These are phyloP conservation scores for Antennarius maculatus DNA, from an alignment of 2,797 vertebrate species.

Conservation along the genomic window DNA sequence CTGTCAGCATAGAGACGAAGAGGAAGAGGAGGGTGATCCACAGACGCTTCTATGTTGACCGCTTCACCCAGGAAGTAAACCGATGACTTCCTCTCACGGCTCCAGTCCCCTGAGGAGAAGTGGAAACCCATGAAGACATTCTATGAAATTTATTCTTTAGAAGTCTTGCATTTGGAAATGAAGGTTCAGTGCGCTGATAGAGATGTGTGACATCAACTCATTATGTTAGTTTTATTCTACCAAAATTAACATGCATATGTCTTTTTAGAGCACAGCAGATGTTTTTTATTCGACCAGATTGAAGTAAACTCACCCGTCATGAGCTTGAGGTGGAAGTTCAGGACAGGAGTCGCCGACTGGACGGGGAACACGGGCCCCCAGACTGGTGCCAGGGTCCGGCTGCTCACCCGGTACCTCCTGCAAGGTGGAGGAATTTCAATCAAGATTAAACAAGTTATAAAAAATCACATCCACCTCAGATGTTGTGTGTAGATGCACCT, in stretches of 20 bases:
- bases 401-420: constrained; percentile 58
- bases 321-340: constrained; percentile 53
- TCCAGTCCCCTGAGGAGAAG: constrained; percentile 39
- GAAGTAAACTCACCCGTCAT: constrained; percentile 36
- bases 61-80: constrained; percentile 53
- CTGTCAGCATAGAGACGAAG: constrained; percentile 38
- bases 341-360: constrained; percentile 7
- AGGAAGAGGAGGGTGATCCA: constrained; percentile 37
- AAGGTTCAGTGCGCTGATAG: too few species aligned
- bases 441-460: too few species aligned
- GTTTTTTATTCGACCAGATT: too few species aligned
- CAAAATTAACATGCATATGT: too few species aligned
- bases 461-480: background rate
- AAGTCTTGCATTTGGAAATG: too few species aligned
- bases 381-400: constrained; percentile 41
- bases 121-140: too few species aligned
- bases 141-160: too few species aligned
- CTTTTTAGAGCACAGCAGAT: too few species aligned
- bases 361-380: constrained; percentile 22
- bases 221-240: too few species aligned
- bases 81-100: constrained; percentile 24
- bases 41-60: constrained; percentile 50
- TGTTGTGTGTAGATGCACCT: constrained; percentile 25
- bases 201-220: too few species aligned
- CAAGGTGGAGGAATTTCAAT: background rate